Percentiles rank a stretch among this genome's conserved stretches.
These are phyloP conservation scores for Amphimallon solstitiale DNA, from an alignment of 2,888 invertebrate species.

Conservation along the genomic window DNA sequence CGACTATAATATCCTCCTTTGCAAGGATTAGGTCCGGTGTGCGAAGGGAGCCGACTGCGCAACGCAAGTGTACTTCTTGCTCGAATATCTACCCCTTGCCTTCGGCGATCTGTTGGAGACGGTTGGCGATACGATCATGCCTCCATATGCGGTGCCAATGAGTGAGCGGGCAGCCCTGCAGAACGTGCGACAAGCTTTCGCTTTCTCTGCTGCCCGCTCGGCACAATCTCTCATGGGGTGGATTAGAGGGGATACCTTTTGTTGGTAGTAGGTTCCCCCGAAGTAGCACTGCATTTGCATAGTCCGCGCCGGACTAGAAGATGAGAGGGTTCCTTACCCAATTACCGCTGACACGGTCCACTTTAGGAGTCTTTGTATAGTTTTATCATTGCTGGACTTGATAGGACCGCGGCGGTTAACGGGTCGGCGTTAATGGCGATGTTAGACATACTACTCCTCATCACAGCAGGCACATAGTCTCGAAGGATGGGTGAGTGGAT, in stretches of 20 bases:
- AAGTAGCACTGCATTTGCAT: conserved; percentile 45
- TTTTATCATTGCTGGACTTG: not conserved
- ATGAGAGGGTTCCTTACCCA: conserved; percentile 41
- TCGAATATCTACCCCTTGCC: conserved; percentile 30
- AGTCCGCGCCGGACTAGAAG: conserved; percentile 47
- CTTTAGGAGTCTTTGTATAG: conserved; percentile 8
- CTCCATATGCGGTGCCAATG: conserved; percentile 41
- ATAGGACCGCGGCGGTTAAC: conserved; percentile 4
- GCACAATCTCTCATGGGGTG: conserved; percentile 37
- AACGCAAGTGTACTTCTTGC: conserved; percentile 34
- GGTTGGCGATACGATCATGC: conserved; percentile 33
- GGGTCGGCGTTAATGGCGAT: not conserved
- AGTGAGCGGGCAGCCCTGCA: conserved; percentile 44
- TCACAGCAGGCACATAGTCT: conserved; percentile 6
- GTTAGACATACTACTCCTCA: not conserved
- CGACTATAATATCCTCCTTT: conserved; percentile 8
- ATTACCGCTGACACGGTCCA: conserved; percentile 15
- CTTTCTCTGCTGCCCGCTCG: conserved; percentile 39
- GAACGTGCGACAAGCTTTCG: conserved; percentile 43
- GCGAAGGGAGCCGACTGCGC: conserved; percentile 22
- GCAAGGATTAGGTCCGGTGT: conserved; percentile 37
- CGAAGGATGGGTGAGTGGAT: conserved; percentile 29
- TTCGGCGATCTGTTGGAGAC: conserved; percentile 5
- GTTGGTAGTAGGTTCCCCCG: conserved; percentile 48
- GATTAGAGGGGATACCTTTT: conserved; percentile 46